These are phyloP conservation scores for Alentia gelatinosa DNA, from an alignment of 2,888 invertebrate species.

Conservation along the genomic window DNA sequence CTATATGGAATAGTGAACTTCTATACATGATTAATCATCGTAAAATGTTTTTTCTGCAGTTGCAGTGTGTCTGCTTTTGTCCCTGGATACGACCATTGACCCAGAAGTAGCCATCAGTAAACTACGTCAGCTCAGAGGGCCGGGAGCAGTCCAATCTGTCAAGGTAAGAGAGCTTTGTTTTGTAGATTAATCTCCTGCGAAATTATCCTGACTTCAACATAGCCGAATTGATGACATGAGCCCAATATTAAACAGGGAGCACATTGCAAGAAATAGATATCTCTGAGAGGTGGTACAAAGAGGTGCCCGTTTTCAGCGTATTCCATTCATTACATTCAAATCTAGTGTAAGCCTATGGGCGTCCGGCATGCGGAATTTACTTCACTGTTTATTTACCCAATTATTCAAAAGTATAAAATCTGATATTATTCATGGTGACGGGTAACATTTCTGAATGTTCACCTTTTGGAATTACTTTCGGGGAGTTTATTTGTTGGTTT, in stretches of 20 bases:
- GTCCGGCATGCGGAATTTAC: background rate
- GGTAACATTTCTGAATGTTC: background rate
- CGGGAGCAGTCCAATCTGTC: slow-evolving; percentile 73
- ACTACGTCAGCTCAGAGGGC: slow-evolving; percentile 70
- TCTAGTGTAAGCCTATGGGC: background rate
- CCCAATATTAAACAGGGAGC: background rate
- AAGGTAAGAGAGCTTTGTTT: slow-evolving; percentile 65
- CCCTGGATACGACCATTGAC: slow-evolving; percentile 67
- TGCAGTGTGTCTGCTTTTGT: slow-evolving; percentile 70
- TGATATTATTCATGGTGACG: background rate
- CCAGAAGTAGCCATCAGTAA: slow-evolving; percentile 69
- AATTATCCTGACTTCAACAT: background rate
- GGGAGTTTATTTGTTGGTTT: background rate
- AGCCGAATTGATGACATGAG: background rate
- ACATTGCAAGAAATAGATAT: background rate
- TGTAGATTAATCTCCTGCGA: background rate
- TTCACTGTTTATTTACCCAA: background rate
- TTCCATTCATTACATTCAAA: background rate
- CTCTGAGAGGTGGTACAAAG: background rate
- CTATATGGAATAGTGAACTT: background rate
- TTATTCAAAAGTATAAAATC: background rate
- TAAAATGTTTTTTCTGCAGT: slow-evolving; percentile 63
- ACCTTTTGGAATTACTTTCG: too few species aligned
- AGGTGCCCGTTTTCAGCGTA: background rate
- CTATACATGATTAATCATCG: background rate